Base-by-base conservation (phyloP, 2,888 invertebrate species). In the Cyrtodaria siliqua region DNA sequence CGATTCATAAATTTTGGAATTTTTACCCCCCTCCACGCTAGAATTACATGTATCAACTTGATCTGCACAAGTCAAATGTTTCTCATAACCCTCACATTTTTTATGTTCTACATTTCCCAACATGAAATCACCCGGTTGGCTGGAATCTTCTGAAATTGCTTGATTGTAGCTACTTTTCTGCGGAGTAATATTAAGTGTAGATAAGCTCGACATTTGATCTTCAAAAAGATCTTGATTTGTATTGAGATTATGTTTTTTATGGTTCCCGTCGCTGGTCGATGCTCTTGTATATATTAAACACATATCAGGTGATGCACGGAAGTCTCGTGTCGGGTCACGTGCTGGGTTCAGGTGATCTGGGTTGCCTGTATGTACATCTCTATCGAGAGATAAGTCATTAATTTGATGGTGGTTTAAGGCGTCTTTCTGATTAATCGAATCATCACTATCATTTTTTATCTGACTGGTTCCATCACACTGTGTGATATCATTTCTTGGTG, bases 111-210 rank as follows among this genome's bases (percentile, higher is more conserved):
- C 56, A 56, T 64, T 57, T 64, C 69, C 40, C 66, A 18, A 55
- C 63, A 69, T 38, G 44, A 59, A 42, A 52, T 79, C 70, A 44
- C 38, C 26, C 55, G 74, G 67, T 59, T 67, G 66, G 61, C 29
- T 69, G 66, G 64, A 57, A 61, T 56, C 62, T 78, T 70, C 78
- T 62, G 62, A 73, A 69, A 73, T 53, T 64, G 57, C 44, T 69
- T 70, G 73, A 73, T 69, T 73, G 73, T 52, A 56, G 63, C 72
- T 56, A 72, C 64, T 72, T 70, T 70, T 49, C 74, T 70, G 73
- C 67, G 79, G 66, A 59, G 52, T 67, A 74, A 70, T 70, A 62
- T 79, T 72, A 67, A 70, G 44, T 26, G 38, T 40, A 26, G 79
- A 79, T 79, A 79, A 79, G 63, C 49, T 53, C 44, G 67, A 57